phyloP scores from a whole-genome alignment of 2,797 vertebrate species.

The Otolemur crassicaudatus region DNA sequence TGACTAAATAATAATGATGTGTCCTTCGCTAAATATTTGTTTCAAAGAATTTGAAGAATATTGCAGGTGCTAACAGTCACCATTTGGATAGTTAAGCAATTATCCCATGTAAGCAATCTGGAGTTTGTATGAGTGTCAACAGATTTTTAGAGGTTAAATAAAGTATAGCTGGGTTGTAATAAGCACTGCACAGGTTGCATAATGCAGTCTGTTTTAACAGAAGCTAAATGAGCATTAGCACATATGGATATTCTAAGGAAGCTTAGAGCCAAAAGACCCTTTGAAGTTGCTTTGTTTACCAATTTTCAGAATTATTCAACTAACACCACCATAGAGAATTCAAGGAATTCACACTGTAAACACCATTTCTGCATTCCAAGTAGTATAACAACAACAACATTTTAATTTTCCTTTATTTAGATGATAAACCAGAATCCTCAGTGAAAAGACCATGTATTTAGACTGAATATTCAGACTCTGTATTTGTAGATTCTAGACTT shows the following conservation, averaged over 20 bases:
- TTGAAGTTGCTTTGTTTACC: not conserved
- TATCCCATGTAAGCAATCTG: not conserved
- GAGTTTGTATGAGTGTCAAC: not conserved
- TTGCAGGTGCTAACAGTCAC: not conserved
- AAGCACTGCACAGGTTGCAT: too few species aligned
- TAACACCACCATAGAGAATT: not conserved
- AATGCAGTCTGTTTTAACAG: too few species aligned
- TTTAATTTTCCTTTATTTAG: not conserved
- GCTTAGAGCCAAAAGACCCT: not conserved
- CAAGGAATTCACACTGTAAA: not conserved
- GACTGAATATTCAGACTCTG: not conserved
- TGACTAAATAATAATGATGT: not conserved
- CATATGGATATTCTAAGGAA: not conserved
- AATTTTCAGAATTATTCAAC: not conserved
- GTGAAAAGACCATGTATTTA: not conserved
- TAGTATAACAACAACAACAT: not conserved
- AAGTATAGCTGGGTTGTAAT: not conserved
- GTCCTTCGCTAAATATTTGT: not conserved
- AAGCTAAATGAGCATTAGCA: too few species aligned
- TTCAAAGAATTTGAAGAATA: not conserved
- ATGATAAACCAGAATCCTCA: not conserved
- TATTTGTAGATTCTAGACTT: not conserved
- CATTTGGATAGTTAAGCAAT: not conserved
- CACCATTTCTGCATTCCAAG: not conserved
- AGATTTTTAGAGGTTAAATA: slow-evolving; percentile 12